Conservation (phyloP, 2,113 vertebrate species). For the Chionis minor region DNA sequence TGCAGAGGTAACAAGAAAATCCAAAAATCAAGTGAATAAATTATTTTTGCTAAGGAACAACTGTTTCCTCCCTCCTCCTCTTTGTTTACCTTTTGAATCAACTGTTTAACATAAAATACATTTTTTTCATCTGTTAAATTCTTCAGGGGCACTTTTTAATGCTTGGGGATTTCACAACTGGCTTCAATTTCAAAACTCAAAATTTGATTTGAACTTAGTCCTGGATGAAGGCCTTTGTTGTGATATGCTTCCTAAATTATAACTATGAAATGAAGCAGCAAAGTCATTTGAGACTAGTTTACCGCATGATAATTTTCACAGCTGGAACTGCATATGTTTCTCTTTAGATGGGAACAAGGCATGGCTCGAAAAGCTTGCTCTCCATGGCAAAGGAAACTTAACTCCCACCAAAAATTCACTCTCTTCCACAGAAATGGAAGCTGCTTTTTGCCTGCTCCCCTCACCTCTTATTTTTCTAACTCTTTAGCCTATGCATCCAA, state of each 20-base stretch:
- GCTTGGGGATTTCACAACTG: neutral
- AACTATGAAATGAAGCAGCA: constrained; percentile 12
- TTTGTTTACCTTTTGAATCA: neutral
- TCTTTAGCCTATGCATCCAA: neutral
- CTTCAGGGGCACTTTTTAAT: neutral
- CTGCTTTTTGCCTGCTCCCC: neutral
- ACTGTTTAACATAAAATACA: neutral
- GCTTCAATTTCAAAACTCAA: constrained; percentile 17
- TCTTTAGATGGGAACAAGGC: neutral
- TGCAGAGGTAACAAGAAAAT: neutral
- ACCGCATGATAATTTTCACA: neutral
- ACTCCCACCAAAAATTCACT: neutral
- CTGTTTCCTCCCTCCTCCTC: neutral
- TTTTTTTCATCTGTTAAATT: constrained; percentile 22
- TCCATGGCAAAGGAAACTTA: neutral
- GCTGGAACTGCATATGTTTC: neutral
- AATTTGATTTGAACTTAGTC: constrained; percentile 8
- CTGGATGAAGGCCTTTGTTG: constrained; percentile 12
- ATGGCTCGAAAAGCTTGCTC: neutral
- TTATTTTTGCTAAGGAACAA: neutral
- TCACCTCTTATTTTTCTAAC: neutral
- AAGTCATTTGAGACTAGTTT: constrained; percentile 9
- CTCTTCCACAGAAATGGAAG: neutral
- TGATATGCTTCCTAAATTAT: neutral
- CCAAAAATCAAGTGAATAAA: neutral